These are phyloP conservation scores for Molanna angustata DNA, from an alignment of 2,888 invertebrate genomes.

Conservation along the genomic window DNA sequence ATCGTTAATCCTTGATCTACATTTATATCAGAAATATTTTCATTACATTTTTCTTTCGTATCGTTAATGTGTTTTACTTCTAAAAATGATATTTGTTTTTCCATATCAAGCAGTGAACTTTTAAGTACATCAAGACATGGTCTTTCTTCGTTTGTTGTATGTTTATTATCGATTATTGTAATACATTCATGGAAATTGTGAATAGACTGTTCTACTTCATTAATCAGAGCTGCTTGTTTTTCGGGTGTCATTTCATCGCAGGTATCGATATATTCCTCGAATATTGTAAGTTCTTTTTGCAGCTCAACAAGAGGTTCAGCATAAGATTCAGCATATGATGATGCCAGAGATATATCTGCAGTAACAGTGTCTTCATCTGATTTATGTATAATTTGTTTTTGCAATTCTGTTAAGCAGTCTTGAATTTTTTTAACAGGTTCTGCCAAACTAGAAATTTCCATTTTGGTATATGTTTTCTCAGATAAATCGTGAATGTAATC, in stretches of 20 bases:
- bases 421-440: slow-evolving; percentile 38
- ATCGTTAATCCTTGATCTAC: too few relatives aligned
- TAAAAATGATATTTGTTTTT: slow-evolving; percentile 36
- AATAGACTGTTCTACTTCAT: slow-evolving; percentile 44
- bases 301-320: slow-evolving; percentile 44
- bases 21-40: too few relatives aligned
- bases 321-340: slow-evolving; percentile 40
- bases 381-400: slow-evolving; percentile 42
- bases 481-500: neutral
- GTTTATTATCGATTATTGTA: slow-evolving; percentile 39
- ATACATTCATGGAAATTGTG: slow-evolving; percentile 43
- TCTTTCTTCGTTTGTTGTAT: slow-evolving; percentile 12
- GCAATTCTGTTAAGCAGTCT: slow-evolving; percentile 41
- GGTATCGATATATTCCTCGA: slow-evolving; percentile 39
- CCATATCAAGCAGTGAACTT: slow-evolving; percentile 38
- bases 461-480: neutral
- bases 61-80: neutral
- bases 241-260: slow-evolving; percentile 34
- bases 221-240: slow-evolving; percentile 41
- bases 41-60: too few relatives aligned
- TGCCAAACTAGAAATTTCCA: slow-evolving; percentile 34
- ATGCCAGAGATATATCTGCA: slow-evolving; percentile 39
- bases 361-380: slow-evolving; percentile 41
- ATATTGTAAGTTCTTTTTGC: slow-evolving; percentile 42
- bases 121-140: slow-evolving; percentile 19